Conservation (phyloP, 2,888 invertebrate genomes). For the Perdita meconis region DNA sequence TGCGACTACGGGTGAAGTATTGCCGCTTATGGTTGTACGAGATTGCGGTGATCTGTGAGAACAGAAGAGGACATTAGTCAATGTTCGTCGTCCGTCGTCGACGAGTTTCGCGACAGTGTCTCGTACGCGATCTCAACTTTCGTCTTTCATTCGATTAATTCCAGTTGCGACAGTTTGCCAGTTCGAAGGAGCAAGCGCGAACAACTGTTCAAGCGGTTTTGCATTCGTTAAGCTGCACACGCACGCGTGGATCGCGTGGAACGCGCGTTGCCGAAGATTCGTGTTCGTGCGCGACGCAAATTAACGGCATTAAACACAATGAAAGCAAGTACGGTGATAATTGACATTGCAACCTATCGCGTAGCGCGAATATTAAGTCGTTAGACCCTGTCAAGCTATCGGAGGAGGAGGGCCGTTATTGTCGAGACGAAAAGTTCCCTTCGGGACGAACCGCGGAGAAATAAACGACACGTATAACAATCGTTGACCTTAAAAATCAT, state of each 20-base stretch:
- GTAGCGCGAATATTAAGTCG: conserved; percentile 32
- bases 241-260: too few relatives aligned
- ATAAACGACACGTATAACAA: conserved; percentile 35
- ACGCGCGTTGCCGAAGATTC: conserved; percentile 30
- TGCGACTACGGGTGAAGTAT: conserved; percentile 75
- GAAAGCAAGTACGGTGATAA: conserved; percentile 53
- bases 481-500: conserved; percentile 38
- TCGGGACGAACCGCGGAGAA: conserved; percentile 10
- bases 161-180: not conserved
- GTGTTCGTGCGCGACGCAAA: conserved; percentile 38
- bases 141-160: not conserved
- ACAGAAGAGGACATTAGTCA: too few relatives aligned
- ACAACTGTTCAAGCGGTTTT: not conserved
- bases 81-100: too few relatives aligned
- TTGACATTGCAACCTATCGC: conserved; percentile 45
- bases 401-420: not conserved
- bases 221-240: not conserved
- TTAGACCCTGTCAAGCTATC: not conserved
- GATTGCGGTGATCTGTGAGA: conserved; percentile 76
- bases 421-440: conserved; percentile 18
- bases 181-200: not conserved
- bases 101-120: too few relatives aligned
- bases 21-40: conserved; percentile 69
- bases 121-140: not conserved
- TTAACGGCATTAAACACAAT: conserved; percentile 56